Evolutionary conservation across 2,888 invertebrate genomes (phyloP), one percentile per base, ranked within the genome.

Genomic region (Panorpa germanica): DNA sequence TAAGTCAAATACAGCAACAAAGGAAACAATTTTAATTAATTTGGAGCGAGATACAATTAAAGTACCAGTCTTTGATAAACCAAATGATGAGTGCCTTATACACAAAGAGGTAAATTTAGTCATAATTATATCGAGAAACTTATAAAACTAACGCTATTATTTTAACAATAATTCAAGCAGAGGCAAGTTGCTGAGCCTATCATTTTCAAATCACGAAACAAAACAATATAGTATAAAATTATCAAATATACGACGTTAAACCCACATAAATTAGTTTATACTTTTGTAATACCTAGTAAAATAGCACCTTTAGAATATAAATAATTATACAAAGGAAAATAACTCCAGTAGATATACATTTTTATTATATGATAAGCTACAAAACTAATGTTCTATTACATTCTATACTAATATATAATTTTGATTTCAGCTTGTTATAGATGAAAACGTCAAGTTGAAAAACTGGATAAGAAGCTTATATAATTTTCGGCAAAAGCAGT

Each of bases 401-500:
- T 32, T 34, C 29, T 22, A 23, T 34, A 21, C 33, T 29, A 30
- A 21, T 25, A 29, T 26, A 23, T 34, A 29, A 29, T 38, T 31
- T 43, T 25, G 39, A 20, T 63, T 64, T 32, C 49, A 80, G 78
- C 67, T 74, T 45, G 60, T 74, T 43, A 61, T 68, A 28, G 68
- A 66, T 49, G 69, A 70, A 46, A 71, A 70, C 39, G 61, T 63
- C 30, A 59, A 72, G 34, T 65, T 67, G 43, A 77, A 80, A 38
- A 73, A 71, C 56, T 80, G 80, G 80, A 63, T 76, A 17, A 73
- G 70, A 42, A 72, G 72, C 43, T 52, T 72, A 3, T 70, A 62
- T 42, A 61, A 61, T 25, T 64, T 65, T 38, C 61, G 73, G 31
- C 71, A 71, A 40, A 72, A 68, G 48, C 65, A 66, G 46, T 49